Conservation (phyloP, 2,888 invertebrate genomes). For the Drosophila mimetica region DNA sequence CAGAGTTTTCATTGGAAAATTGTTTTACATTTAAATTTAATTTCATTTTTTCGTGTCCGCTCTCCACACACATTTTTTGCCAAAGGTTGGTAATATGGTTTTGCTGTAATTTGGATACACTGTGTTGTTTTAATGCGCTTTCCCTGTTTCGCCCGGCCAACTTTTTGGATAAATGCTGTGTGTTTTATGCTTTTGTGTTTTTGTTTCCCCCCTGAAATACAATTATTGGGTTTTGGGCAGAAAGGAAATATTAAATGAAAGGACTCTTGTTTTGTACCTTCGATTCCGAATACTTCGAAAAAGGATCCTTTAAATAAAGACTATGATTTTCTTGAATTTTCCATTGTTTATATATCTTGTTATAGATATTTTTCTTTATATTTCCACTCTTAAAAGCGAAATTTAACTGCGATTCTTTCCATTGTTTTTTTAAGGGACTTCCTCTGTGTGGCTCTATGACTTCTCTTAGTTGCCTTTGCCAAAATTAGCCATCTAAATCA, state of each 20-base stretch:
- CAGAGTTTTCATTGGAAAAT: slow-evolving; percentile 29
- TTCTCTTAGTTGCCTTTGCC: slow-evolving; percentile 9
- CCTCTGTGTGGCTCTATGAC: background rate
- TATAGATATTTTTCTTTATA: background rate
- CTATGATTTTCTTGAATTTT: background rate
- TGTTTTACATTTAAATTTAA: slow-evolving; percentile 63
- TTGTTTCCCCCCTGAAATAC: background rate
- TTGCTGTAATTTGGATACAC: slow-evolving; percentile 9
- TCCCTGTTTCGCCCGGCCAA: slow-evolving; percentile 2
- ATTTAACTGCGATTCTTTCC: background rate
- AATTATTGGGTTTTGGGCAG: background rate
- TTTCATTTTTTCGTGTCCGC: slow-evolving; percentile 27
- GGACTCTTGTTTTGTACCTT: background rate
- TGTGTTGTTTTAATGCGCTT: slow-evolving; percentile 26
- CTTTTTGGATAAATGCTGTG: background rate
- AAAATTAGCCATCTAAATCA: slow-evolving; percentile 34
- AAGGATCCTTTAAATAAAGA: too few relatives aligned
- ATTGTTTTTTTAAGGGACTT: slow-evolving; percentile 13
- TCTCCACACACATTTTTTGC: background rate
- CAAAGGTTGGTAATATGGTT: slow-evolving; percentile 2
- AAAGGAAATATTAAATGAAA: background rate
- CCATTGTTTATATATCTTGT: background rate
- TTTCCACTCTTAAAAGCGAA: background rate
- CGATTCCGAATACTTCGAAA: background rate
- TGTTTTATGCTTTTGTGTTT: background rate